Evolutionary conservation across 2,113 vertebrate species (phyloP).

Genomic region (Epinephelus cyanopodus): DNA sequence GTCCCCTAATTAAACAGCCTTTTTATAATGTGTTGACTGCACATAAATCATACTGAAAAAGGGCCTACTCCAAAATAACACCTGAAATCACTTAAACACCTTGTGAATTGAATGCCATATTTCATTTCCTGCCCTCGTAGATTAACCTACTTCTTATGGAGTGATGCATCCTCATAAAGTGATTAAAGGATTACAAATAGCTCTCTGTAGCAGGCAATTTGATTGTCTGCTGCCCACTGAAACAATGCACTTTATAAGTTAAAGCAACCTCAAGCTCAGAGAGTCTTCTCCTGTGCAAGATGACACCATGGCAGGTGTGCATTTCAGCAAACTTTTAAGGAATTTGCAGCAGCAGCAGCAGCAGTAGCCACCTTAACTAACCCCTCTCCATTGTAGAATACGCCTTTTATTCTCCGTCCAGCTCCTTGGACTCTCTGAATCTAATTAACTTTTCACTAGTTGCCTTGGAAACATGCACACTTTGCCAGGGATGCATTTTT

Average conservation of each 20-base stretch:
- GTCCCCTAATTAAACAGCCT: neutral
- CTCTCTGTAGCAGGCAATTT: slow-evolving; percentile 7
- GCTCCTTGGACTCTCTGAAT: slow-evolving; percentile 40
- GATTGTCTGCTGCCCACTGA: neutral
- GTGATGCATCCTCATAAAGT: slow-evolving; percentile 27
- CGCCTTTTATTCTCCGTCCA: slow-evolving; percentile 39
- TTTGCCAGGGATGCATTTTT: neutral
- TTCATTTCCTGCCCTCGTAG: slow-evolving; percentile 11
- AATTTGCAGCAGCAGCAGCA: slow-evolving; percentile 35
- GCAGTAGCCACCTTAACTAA: neutral
- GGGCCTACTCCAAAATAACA: neutral
- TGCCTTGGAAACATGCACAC: slow-evolving; percentile 50
- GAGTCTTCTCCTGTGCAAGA: neutral
- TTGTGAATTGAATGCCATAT: neutral
- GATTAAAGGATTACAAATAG: slow-evolving; percentile 62
- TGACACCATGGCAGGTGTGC: neutral
- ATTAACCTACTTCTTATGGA: slow-evolving; percentile 52
- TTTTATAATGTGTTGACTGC: neutral
- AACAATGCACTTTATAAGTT: neutral
- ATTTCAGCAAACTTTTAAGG: slow-evolving; percentile 26
- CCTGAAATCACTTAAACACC: neutral
- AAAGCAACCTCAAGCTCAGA: neutral
- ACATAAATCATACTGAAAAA: neutral
- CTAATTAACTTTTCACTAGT: slow-evolving; percentile 51
- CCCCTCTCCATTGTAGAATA: slow-evolving; percentile 25